Percentiles rank a stretch among this genome's conserved stretches.
phyloP scores from a whole-genome alignment of 2,888 invertebrate genomes.

The Osmoderma eremita region DNA sequence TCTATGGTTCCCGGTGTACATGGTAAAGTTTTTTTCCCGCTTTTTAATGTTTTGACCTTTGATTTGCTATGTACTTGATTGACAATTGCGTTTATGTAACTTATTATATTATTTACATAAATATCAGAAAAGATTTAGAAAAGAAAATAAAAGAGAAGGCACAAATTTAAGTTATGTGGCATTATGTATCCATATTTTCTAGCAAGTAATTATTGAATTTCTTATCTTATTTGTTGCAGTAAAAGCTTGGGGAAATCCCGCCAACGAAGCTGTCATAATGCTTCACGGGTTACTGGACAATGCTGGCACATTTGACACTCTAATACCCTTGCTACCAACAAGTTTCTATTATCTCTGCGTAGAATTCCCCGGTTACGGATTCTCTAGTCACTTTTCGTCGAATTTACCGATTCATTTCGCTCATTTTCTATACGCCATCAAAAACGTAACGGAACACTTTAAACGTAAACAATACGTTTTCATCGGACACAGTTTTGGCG shows the following conservation, averaged over 20 bases:
- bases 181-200: not conserved
- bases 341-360: conserved; percentile 63
- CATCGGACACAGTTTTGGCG: conserved; percentile 57
- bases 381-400: conserved; percentile 67
- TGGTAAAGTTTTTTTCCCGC: too few relatives aligned
- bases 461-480: conserved; percentile 56
- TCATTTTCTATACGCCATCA: conserved; percentile 62
- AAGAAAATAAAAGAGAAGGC: too few relatives aligned
- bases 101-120: too few relatives aligned
- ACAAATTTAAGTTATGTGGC: too few relatives aligned
- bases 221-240: conserved; percentile 58
- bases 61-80: too few relatives aligned
- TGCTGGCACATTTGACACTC: conserved; percentile 68
- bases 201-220: not conserved
- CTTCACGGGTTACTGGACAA: conserved; percentile 72
- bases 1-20: too few relatives aligned
- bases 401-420: conserved; percentile 48
- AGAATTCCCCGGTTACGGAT: conserved; percentile 73
- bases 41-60: too few relatives aligned
- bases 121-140: too few relatives aligned
- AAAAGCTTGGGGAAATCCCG: conserved; percentile 70
- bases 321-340: conserved; percentile 68
- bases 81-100: too few relatives aligned
- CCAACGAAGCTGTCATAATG: conserved; percentile 67
- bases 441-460: conserved; percentile 55